These are phyloP conservation scores for Ispidina lecontei DNA, from an alignment of 2,797 vertebrate species.

Conservation along the genomic window DNA sequence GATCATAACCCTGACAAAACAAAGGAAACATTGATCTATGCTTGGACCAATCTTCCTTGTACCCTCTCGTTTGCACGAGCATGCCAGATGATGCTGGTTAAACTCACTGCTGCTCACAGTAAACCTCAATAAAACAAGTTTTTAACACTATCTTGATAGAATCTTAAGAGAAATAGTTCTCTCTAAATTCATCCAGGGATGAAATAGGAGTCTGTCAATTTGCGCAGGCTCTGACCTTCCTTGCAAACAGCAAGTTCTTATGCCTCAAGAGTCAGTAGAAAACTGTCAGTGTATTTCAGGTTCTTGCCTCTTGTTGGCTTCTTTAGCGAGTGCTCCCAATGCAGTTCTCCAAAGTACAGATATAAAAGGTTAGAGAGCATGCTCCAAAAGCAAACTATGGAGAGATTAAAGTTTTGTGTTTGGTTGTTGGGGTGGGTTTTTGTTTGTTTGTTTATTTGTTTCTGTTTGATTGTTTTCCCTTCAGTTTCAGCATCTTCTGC, in stretches of 20 bases:
- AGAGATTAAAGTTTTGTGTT: neutral
- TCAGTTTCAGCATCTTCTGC: neutral
- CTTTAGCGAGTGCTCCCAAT: neutral
- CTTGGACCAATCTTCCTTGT: neutral
- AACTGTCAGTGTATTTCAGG: neutral
- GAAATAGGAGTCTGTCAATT: neutral
- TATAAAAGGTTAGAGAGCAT: neutral
- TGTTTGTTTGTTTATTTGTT: too few species aligned
- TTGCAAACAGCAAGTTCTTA: neutral
- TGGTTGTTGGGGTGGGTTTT: too few species aligned
- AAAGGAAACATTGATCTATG: neutral
- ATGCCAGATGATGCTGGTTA: neutral
- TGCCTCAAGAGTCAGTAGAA: neutral
- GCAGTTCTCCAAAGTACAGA: neutral
- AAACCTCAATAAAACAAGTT: neutral
- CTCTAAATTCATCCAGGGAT: neutral
- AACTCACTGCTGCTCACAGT: neutral
- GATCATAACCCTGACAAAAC: neutral
- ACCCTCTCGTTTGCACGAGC: neutral
- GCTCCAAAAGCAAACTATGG: neutral
- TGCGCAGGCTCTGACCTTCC: neutral
- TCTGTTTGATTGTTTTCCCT: neutral
- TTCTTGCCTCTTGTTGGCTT: neutral
- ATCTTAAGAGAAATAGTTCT: neutral
- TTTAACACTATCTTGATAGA: neutral